Percentiles rank a stretch among this genome's conserved stretches.
These are phyloP conservation scores for Saccostrea cuccullata DNA, from an alignment of 1,140 invertebrate genomes.

Conservation along the genomic window DNA sequence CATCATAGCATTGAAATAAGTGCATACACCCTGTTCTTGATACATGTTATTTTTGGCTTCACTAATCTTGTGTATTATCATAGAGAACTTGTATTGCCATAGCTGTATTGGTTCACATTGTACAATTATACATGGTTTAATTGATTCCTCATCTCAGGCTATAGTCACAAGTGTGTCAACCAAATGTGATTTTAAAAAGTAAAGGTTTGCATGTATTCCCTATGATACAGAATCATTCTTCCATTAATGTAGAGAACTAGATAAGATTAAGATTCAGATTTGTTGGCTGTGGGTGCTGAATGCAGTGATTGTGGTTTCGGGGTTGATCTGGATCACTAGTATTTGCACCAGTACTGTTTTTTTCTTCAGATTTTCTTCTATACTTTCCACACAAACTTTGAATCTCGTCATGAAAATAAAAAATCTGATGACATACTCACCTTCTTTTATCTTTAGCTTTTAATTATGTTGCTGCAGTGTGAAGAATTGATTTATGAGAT, in stretches of 20 bases:
- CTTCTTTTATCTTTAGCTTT: neutral
- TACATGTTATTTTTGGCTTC: constrained; percentile 23
- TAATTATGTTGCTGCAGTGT: neutral
- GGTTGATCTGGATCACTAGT: neutral
- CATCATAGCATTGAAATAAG: neutral
- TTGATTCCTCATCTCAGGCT: constrained; percentile 1
- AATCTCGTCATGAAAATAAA: neutral
- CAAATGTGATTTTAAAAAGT: neutral
- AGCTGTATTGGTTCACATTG: neutral
- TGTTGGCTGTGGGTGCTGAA: constrained; percentile 26
- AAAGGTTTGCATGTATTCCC: constrained; percentile 4
- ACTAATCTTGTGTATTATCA: constrained; percentile 6
- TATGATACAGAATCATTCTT: neutral
- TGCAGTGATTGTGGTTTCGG: constrained; percentile 20
- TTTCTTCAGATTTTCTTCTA: neutral
- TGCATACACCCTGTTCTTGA: constrained; percentile 21
- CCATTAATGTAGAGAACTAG: neutral
- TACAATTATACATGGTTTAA: constrained; percentile 35
- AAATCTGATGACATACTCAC: neutral
- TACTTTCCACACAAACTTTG: neutral
- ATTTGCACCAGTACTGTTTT: neutral
- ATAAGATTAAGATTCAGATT: neutral
- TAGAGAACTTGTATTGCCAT: neutral
- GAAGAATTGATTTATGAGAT: constrained; percentile 2
- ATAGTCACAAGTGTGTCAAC: neutral